A percentile compares a stretch with the other conserved stretches of the same genome.
phyloP scores from a whole-genome alignment of 2,797 vertebrate genomes.

The Rhadinocentrus ornatus region DNA sequence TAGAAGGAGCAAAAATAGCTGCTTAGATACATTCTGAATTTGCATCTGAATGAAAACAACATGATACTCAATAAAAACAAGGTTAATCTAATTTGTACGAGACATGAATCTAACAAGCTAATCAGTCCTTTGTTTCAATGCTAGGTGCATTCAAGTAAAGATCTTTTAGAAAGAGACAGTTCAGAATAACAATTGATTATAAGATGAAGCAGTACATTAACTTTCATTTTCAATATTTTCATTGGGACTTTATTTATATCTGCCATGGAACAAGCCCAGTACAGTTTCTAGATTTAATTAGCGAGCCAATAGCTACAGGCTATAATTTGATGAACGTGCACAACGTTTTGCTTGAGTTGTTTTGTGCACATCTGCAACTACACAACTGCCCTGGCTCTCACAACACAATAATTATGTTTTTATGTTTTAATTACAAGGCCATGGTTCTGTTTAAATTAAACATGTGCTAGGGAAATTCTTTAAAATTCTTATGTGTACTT shows the following conservation, averaged over 20 bases:
- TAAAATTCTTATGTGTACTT: too few species aligned
- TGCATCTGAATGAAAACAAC: constrained; percentile 36
- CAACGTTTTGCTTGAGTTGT: not conserved
- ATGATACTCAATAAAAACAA: constrained; percentile 27
- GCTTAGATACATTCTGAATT: constrained; percentile 13
- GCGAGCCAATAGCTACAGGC: not conserved
- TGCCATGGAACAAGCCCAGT: not conserved
- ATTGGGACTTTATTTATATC: not conserved
- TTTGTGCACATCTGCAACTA: not conserved
- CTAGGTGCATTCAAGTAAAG: not conserved
- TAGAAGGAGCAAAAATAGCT: not conserved
- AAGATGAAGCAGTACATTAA: constrained; percentile 7
- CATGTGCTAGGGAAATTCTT: too few species aligned
- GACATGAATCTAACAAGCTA: constrained; percentile 11
- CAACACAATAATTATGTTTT: not conserved
- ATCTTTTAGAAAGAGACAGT: not conserved
- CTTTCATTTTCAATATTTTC: not conserved
- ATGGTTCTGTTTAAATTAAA: too few species aligned
- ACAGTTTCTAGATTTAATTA: not conserved
- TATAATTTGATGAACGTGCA: constrained; percentile 1
- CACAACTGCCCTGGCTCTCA: not conserved
- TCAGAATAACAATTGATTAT: constrained; percentile 11
- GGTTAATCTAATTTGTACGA: constrained; percentile 11
- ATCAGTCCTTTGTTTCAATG: constrained; percentile 20
- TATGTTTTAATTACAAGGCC: too few species aligned